Percentiles rank a stretch among this genome's conserved stretches.
These are phyloP conservation scores for Kuschelorhynchus macadamiae DNA, from an alignment of 2,888 invertebrate genomes.

Conservation along the genomic window DNA sequence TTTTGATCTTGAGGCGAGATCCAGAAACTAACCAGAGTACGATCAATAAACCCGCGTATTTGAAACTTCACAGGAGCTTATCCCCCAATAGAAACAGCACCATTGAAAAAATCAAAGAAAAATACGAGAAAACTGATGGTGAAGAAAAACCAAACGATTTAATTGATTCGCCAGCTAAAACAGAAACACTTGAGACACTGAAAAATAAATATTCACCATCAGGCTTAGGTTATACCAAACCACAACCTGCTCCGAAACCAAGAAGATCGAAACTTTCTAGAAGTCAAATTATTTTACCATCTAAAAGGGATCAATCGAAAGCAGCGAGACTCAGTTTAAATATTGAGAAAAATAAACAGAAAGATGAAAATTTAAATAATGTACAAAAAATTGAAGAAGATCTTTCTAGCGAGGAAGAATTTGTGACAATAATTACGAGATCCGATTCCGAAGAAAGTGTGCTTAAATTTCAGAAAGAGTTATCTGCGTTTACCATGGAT, in stretches of 20 bases:
- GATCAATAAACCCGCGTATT: constrained; percentile 57
- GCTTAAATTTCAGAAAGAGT: constrained; percentile 60
- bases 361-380: constrained; percentile 59
- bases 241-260: constrained; percentile 50
- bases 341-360: constrained; percentile 48
- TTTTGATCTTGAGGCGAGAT: constrained; percentile 51
- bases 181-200: constrained; percentile 45
- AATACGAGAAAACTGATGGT: constrained; percentile 53
- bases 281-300: constrained; percentile 49
- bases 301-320: constrained; percentile 35
- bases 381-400: constrained; percentile 39
- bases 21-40: constrained; percentile 52
- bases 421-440: constrained; percentile 53
- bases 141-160: constrained; percentile 32
- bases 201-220: constrained; percentile 61
- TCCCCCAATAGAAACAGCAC: constrained; percentile 52
- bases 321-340: constrained; percentile 47
- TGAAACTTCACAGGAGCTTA: constrained; percentile 57
- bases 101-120: constrained; percentile 55
- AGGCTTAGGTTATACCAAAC: constrained; percentile 59
- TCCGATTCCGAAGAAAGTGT: constrained; percentile 64
- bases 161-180: too few relatives aligned
- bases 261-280: constrained; percentile 45
- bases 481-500: constrained; percentile 63
- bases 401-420: constrained; percentile 53